A percentile compares a stretch with the other conserved stretches of the same genome.
Evolutionary conservation across 2,113 vertebrate genomes (phyloP).

Genomic region (Sturnus vulgaris): DNA sequence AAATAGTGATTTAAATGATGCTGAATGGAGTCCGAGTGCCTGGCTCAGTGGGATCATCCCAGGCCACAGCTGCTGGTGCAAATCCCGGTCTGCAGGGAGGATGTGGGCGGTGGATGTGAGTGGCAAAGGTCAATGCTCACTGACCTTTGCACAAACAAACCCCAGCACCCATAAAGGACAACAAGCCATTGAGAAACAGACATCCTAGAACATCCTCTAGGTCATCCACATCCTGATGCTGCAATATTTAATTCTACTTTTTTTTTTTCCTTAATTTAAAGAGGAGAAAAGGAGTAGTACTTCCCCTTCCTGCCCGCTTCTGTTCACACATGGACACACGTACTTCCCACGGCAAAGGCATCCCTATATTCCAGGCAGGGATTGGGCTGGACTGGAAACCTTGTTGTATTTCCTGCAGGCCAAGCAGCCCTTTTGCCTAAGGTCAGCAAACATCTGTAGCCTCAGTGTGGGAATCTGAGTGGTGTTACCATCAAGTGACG

Average conservation of each 20-base stretch:
- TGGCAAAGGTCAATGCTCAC: background rate
- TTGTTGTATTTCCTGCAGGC: constrained; percentile 38
- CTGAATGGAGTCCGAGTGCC: background rate
- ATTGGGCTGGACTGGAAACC: constrained; percentile 31
- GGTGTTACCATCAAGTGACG: background rate
- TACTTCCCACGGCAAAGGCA: constrained; percentile 8
- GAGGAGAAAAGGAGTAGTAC: constrained; percentile 12
- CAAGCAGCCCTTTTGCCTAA: background rate
- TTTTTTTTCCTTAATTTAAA: background rate
- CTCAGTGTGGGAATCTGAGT: constrained; percentile 51
- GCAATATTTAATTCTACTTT: background rate
- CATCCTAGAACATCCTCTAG: background rate
- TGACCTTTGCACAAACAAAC: background rate
- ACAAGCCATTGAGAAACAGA: background rate
- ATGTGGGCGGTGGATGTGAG: background rate
- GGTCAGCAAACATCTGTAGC: constrained; percentile 74
- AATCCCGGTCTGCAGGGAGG: background rate
- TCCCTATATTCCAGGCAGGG: background rate
- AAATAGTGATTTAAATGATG: background rate
- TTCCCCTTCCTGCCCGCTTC: background rate
- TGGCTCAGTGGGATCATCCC: background rate
- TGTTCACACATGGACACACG: background rate
- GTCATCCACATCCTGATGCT: background rate
- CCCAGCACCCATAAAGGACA: background rate
- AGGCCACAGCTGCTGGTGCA: background rate